These are phyloP conservation scores for Chalcis sispes DNA, from an alignment of 2,888 invertebrate species.

Conservation along the genomic window DNA sequence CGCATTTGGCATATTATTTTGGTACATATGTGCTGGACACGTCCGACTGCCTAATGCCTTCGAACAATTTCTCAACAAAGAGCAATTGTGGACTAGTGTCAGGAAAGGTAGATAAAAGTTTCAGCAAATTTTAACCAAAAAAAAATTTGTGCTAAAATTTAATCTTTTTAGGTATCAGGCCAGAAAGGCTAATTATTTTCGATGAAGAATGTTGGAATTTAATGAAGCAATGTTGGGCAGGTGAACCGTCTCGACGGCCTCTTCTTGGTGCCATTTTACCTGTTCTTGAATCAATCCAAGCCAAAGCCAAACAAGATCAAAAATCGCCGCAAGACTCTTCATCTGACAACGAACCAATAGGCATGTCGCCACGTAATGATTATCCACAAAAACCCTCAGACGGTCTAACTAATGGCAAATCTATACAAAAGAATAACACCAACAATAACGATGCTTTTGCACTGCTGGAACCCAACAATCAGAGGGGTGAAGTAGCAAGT, in stretches of 20 bases:
- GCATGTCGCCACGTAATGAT: too few species aligned
- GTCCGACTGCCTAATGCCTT: slow-evolving; percentile 87
- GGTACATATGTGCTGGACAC: slow-evolving; percentile 92
- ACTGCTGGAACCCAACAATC: slow-evolving; percentile 71
- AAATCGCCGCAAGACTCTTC: slow-evolving; percentile 19
- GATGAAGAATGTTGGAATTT: slow-evolving; percentile 88
- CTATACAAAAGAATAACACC: background rate
- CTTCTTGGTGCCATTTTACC: slow-evolving; percentile 88
- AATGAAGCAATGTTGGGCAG: slow-evolving; percentile 91
- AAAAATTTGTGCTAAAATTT: background rate
- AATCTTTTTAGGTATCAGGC: slow-evolving; percentile 82
- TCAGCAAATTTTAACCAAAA: background rate
- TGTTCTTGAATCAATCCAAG: slow-evolving; percentile 79
- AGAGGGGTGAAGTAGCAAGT: slow-evolving; percentile 69
- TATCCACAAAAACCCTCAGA: background rate
- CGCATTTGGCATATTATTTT: slow-evolving; percentile 92
- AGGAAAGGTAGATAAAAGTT: slow-evolving; percentile 81
- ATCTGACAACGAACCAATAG: background rate
- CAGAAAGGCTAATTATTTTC: slow-evolving; percentile 86
- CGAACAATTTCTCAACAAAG: slow-evolving; percentile 90
- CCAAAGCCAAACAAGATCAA: slow-evolving; percentile 68
- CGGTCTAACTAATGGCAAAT: slow-evolving; percentile 36
- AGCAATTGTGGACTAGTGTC: slow-evolving; percentile 90
- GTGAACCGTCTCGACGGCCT: slow-evolving; percentile 84
- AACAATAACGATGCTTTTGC: slow-evolving; percentile 67